Evolutionary conservation across 2,888 invertebrate species (phyloP).

Genomic region (Creontiades dilutus): DNA sequence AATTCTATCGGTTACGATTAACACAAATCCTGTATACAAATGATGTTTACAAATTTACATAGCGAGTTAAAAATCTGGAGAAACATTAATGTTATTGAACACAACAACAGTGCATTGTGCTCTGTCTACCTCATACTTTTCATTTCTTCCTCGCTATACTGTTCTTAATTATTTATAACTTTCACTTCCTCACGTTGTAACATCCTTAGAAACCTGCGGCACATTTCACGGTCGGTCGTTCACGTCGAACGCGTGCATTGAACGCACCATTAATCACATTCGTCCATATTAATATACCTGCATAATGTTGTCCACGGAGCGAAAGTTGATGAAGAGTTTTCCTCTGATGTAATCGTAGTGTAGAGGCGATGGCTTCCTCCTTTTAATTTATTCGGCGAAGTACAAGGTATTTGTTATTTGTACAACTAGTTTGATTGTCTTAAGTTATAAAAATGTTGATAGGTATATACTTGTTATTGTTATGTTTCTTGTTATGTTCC

Average conservation of each 20-base stretch:
- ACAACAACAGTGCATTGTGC: too few species aligned
- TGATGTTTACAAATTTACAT: too few species aligned
- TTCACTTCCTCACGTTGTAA: constrained; percentile 2
- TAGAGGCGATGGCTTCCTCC: neutral
- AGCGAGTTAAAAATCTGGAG: too few species aligned
- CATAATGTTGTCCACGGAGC: neutral
- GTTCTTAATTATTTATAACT: neutral
- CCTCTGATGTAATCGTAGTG: neutral
- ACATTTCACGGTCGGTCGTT: constrained; percentile 4
- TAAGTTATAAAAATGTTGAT: neutral
- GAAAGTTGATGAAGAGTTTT: constrained; percentile 21
- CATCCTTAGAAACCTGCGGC: neutral
- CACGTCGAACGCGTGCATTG: neutral
- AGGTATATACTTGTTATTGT: neutral
- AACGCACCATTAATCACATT: constrained; percentile 24
- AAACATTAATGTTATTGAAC: too few species aligned
- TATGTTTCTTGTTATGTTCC: neutral
- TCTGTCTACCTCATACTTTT: too few species aligned
- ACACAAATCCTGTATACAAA: too few species aligned
- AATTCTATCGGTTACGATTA: too few species aligned
- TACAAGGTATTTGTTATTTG: neutral
- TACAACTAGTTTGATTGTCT: too few species aligned
- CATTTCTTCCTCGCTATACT: neutral
- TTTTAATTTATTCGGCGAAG: constrained; percentile 1
- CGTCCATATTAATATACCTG: neutral